Evolutionary conservation across 1,140 invertebrate species (phyloP).

Genomic region (Drosophila fuyamai): DNA sequence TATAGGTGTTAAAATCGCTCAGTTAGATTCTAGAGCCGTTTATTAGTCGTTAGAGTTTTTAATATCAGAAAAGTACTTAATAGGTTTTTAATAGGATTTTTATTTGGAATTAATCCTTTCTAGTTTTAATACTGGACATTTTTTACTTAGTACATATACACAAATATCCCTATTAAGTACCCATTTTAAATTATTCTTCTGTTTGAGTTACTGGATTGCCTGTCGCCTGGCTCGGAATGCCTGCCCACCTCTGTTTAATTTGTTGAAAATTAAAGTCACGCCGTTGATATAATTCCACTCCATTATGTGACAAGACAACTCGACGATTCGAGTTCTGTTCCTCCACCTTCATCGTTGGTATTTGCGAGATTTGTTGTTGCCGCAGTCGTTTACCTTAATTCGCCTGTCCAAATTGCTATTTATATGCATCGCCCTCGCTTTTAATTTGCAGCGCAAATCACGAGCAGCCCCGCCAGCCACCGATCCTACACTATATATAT

Average conservation of each 20-base stretch:
- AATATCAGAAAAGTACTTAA: too few species aligned
- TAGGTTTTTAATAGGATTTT: too few species aligned
- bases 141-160: too few species aligned
- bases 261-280: slow-evolving; percentile 58
- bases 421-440: slow-evolving; percentile 81
- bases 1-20: not conserved
- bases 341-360: slow-evolving; percentile 13
- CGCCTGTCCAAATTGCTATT: slow-evolving; percentile 80
- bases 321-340: slow-evolving; percentile 19
- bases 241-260: slow-evolving; percentile 38
- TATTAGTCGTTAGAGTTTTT: too few species aligned
- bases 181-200: slow-evolving; percentile 6
- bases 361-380: slow-evolving; percentile 39
- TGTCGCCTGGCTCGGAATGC: slow-evolving; percentile 1
- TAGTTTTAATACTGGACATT: too few species aligned
- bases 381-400: slow-evolving; percentile 77
- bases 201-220: slow-evolving; percentile 41
- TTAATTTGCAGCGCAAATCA: slow-evolving; percentile 80
- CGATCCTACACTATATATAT: not conserved
- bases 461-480: slow-evolving; percentile 46
- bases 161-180: not conserved
- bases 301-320: slow-evolving; percentile 67
- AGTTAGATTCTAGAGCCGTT: not conserved
- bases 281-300: slow-evolving; percentile 70
- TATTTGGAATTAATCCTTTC: too few species aligned